Percentiles rank a stretch among this genome's conserved stretches.
These are phyloP conservation scores for Tangachromis dhanisi DNA, from an alignment of 2,113 vertebrate species.

Conservation along the genomic window DNA sequence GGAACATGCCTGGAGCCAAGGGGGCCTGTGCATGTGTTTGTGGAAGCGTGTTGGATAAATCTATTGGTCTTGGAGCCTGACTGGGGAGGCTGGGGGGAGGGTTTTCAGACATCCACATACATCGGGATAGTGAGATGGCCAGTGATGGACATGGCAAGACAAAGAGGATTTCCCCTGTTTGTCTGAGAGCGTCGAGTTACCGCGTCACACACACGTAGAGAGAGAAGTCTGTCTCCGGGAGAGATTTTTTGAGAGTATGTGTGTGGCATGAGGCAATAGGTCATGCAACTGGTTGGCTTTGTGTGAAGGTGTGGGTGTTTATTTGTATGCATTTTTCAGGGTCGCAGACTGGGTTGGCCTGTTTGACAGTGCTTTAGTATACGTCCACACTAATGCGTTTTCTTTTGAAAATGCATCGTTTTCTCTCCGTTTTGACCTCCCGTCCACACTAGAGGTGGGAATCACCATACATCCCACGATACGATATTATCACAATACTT, in stretches of 20 bases:
- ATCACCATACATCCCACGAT: no score
- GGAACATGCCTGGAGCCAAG: slow-evolving; percentile 59
- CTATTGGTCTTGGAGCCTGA: slow-evolving; percentile 8
- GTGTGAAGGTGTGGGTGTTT: neutral
- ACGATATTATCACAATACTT: no score
- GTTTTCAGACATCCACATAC: slow-evolving; percentile 37
- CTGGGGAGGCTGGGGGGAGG: neutral
- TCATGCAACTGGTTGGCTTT: neutral
- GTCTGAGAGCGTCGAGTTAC: slow-evolving; percentile 38
- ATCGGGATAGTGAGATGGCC: slow-evolving; percentile 46
- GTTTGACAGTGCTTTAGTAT: slow-evolving; percentile 33
- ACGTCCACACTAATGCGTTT: neutral
- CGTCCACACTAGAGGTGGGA: neutral
- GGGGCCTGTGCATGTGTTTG: slow-evolving; percentile 20
- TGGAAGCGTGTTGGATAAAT: neutral
- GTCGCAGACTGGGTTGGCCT: slow-evolving; percentile 45
- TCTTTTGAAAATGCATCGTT: neutral
- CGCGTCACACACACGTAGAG: slow-evolving; percentile 3
- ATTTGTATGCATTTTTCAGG: slow-evolving; percentile 18
- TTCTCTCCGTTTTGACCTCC: neutral
- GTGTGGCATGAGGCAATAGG: neutral
- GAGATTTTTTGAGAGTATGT: slow-evolving; percentile 18
- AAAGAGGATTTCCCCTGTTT: slow-evolving; percentile 73
- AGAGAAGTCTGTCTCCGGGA: slow-evolving; percentile 43
- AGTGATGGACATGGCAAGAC: slow-evolving; percentile 65